These are phyloP conservation scores for Scyliorhinus canicula DNA, from an alignment of 2,797 vertebrate genomes.

Conservation along the genomic window DNA sequence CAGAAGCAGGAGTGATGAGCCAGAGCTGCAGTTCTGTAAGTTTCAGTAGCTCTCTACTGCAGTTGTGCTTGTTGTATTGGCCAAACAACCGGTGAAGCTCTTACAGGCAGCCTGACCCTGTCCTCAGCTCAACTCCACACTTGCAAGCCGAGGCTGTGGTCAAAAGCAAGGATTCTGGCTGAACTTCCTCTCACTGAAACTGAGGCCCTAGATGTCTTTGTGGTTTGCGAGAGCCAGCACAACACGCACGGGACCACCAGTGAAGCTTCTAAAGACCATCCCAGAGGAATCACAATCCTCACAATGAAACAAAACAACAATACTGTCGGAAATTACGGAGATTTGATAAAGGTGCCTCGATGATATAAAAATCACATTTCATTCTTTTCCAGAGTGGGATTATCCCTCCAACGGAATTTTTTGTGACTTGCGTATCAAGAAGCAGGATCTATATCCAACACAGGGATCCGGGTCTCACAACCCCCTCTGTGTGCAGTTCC, in stretches of 20 bases:
- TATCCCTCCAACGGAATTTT: constrained; percentile 9
- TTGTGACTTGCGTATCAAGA: background rate
- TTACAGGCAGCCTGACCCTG: background rate
- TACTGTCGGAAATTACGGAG: background rate
- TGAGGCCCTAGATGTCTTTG: background rate
- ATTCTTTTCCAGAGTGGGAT: background rate
- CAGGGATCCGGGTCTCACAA: background rate
- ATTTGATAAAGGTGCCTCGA: background rate
- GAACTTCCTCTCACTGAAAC: background rate
- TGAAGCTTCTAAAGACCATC: background rate
- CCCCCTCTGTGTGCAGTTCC: too few relatives aligned
- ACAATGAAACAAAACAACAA: background rate
- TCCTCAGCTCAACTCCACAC: background rate
- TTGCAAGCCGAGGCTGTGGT: background rate
- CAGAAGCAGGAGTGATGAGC: background rate
- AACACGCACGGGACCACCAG: background rate
- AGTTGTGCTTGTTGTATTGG: background rate
- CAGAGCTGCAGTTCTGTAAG: background rate
- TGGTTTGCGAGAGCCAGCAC: background rate
- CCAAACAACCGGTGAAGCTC: background rate
- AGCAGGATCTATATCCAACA: background rate
- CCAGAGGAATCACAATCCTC: background rate
- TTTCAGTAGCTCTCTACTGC: background rate
- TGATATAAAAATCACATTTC: background rate
- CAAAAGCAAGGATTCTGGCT: background rate